Base-by-base conservation (phyloP, 2,888 invertebrate species). In the Agrochola macilenta region DNA sequence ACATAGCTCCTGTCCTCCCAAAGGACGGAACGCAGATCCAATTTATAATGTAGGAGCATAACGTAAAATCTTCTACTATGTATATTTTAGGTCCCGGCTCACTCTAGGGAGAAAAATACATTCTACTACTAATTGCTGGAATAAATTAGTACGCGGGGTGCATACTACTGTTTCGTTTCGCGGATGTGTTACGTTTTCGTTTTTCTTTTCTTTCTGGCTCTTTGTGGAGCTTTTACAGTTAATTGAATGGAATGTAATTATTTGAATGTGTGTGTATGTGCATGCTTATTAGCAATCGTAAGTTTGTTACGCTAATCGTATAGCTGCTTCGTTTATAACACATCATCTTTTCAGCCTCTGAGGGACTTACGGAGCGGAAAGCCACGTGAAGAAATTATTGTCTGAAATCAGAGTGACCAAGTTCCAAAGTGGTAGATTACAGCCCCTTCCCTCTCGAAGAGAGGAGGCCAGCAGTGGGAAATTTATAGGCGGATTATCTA, bases 21-120 rank as follows among this genome's bases (percentile, higher is more conserved):
- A 57, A 83, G 87, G 87, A 80, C 58, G 63, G 49, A n/a, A 60
- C 82, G 82, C 70, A 83, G 88, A 89, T 76, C 85, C 80, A 85
- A 87, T 88, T 89, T 89, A 89, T 89, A 85, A 89, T 88, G 87
- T 72, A 87, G 61, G 75, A 83, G 81, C 70, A 85, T 85, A 85
- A 81, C 69, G 83, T 82, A 85, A 83, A 87, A 88, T 89, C 87
- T 86, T 82, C 69, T 76, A 78, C 76, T 76, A 68, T 85, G 83
- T 84, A 79, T 83, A 86, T 81, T 88, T 78, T 64, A 76, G 72
- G 71, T 72, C 35, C 65, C 69, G 20, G 69, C 76, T 64, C 73
- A 81, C 89, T 85, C 87, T 66, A 30, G 89, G 89, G 87, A 82
- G 89, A 87, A 89, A 88, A 88, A 89, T 88, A 88, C 79, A 87